These are phyloP conservation scores for Mantis religiosa DNA, from an alignment of 2,888 invertebrate species.

Conservation along the genomic window DNA sequence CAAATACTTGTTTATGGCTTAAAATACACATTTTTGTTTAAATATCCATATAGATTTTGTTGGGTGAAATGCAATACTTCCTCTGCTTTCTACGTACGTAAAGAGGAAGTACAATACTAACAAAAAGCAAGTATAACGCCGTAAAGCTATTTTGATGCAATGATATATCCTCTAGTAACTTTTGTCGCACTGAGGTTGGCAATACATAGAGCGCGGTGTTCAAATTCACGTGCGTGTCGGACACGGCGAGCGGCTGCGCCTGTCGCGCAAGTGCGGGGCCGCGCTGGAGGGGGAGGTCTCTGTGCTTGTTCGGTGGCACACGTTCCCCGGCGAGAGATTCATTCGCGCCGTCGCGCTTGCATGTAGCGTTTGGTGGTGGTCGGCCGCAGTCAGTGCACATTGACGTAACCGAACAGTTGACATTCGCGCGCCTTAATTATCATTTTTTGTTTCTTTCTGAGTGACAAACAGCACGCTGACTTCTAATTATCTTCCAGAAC, in stretches of 20 bases:
- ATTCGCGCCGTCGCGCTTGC: background rate
- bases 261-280: background rate
- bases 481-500: background rate
- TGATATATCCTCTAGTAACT: background rate
- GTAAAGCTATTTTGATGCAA: no score
- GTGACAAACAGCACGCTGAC: no score
- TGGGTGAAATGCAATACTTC: no score
- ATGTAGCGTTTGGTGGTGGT: background rate
- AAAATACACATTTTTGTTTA: no score
- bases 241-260: background rate
- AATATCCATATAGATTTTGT: no score
- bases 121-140: no score
- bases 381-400: background rate
- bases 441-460: background rate
- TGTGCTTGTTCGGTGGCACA: background rate
- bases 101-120: no score
- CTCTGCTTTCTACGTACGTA: no score
- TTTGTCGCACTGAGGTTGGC: background rate
- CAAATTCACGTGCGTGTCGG: background rate
- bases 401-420: background rate
- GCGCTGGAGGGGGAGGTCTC: background rate
- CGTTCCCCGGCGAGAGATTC: background rate
- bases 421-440: background rate
- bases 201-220: background rate
- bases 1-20: no score